phyloP scores from a whole-genome alignment of 2,888 invertebrate species.

The Drosophila infuscata region DNA sequence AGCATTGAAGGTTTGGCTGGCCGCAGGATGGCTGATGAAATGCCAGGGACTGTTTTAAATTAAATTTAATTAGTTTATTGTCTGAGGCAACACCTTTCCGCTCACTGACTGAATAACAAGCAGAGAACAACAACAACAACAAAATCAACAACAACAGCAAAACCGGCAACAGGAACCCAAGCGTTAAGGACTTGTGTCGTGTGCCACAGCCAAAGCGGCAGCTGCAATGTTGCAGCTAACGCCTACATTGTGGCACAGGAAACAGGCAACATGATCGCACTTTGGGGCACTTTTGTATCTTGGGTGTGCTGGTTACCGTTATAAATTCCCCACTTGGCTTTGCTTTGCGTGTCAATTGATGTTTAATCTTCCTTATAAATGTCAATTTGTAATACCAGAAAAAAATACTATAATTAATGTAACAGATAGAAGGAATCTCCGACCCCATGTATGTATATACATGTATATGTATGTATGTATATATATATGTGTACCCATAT shows the following conservation, averaged over 20 bases:
- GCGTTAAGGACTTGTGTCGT: slow-evolving; percentile 42
- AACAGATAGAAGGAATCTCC: background rate
- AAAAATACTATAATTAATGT: background rate
- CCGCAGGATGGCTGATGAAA: slow-evolving; percentile 59
- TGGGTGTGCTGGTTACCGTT: slow-evolving; percentile 22
- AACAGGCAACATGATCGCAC: slow-evolving; percentile 20
- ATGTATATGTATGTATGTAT: too few relatives aligned
- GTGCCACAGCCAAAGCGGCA: slow-evolving; percentile 47
- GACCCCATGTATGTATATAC: too few relatives aligned
- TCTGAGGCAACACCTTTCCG: slow-evolving; percentile 71
- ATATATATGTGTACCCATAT: background rate
- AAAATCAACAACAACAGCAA: background rate
- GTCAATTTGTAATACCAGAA: background rate
- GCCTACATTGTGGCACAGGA: slow-evolving; percentile 46
- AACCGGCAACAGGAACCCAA: slow-evolving; percentile 10
- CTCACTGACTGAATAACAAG: slow-evolving; percentile 6
- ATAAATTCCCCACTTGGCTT: slow-evolving; percentile 22
- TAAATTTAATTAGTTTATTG: slow-evolving; percentile 80
- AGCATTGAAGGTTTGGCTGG: slow-evolving; percentile 35
- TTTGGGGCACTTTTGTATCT: background rate
- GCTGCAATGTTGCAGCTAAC: slow-evolving; percentile 43
- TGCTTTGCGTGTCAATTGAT: slow-evolving; percentile 48
- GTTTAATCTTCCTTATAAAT: background rate
- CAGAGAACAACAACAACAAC: slow-evolving; percentile 35
- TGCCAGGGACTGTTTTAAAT: slow-evolving; percentile 75